Evolutionary conservation across 2,797 vertebrate genomes (phyloP).

Genomic region (Phrynocephalus vlangalii): DNA sequence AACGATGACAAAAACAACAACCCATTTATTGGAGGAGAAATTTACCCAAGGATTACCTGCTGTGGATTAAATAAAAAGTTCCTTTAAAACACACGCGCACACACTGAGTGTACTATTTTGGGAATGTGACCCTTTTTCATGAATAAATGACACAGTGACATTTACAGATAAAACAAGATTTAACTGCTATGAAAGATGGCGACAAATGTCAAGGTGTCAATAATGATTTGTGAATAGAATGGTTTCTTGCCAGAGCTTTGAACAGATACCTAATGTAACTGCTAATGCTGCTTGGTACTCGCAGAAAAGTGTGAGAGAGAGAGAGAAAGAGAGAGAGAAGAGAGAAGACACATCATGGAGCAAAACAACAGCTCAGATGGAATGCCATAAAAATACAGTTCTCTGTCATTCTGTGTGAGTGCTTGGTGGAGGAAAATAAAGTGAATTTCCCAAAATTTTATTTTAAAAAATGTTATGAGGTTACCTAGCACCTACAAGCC

Average conservation of each 20-base stretch:
- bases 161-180: constrained; percentile 88
- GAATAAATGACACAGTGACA: constrained; percentile 87
- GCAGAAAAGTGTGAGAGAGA: not conserved
- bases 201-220: constrained; percentile 88
- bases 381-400: too few species aligned
- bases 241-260: constrained; percentile 78
- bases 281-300: constrained; percentile 66
- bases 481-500: not conserved
- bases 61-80: constrained; percentile 74
- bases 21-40: constrained; percentile 74
- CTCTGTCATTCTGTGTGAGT: too few species aligned
- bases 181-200: constrained; percentile 84
- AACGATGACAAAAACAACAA: constrained; percentile 11
- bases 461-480: constrained; percentile 14
- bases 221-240: constrained; percentile 85
- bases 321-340: constrained; percentile 42
- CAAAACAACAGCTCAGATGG: not conserved
- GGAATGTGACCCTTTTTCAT: constrained; percentile 84
- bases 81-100: constrained; percentile 69
- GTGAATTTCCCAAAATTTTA: constrained; percentile 52
- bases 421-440: constrained; percentile 62
- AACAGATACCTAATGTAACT: constrained; percentile 78
- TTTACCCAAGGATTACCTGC: constrained; percentile 81
- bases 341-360: not conserved
- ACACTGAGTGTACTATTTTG: constrained; percentile 78